Evolutionary conservation across 2,113 vertebrate genomes (phyloP).

Genomic region (Hassar affinis): DNA sequence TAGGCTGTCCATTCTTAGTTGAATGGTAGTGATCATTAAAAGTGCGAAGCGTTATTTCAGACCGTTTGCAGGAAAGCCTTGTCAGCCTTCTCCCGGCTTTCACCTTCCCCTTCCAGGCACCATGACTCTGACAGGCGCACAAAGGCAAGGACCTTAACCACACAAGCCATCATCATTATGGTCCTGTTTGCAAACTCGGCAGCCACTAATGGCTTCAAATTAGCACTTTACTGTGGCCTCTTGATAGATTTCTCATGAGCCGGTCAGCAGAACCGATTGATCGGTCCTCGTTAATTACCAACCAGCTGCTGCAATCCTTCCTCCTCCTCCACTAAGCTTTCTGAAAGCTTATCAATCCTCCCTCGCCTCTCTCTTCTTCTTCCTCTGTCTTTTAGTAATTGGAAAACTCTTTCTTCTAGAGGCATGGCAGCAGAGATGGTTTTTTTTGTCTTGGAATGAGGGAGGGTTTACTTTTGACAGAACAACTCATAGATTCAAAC

Average conservation of each 20-base stretch:
- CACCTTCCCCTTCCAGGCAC: conserved; percentile 55
- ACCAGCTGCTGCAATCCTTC: conserved; percentile 64
- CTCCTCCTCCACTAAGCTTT: conserved; percentile 50
- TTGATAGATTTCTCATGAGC: conserved; percentile 76
- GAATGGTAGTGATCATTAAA: conserved; percentile 38
- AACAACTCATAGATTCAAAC: background rate
- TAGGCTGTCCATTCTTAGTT: background rate
- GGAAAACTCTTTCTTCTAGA: background rate
- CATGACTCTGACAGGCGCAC: conserved; percentile 61
- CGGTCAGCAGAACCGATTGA: conserved; percentile 74
- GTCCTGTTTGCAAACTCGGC: conserved; percentile 78
- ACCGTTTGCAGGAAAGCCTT: conserved; percentile 2
- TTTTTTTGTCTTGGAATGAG: background rate
- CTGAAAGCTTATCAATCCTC: conserved; percentile 55
- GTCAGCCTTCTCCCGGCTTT: conserved; percentile 31
- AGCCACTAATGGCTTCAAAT: conserved; percentile 80
- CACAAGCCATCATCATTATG: conserved; percentile 76
- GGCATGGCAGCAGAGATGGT: background rate
- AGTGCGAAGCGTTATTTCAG: conserved; percentile 28
- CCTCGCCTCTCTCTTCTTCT: conserved; percentile 24
- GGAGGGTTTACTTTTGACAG: background rate
- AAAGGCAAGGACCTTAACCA: conserved; percentile 71
- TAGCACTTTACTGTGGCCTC: conserved; percentile 75
- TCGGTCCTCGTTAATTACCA: conserved; percentile 77
- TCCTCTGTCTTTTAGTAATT: conserved; percentile 3